Evolutionary conservation across 2,888 invertebrate species (phyloP).

Genomic region (Entomobrya proxima): DNA sequence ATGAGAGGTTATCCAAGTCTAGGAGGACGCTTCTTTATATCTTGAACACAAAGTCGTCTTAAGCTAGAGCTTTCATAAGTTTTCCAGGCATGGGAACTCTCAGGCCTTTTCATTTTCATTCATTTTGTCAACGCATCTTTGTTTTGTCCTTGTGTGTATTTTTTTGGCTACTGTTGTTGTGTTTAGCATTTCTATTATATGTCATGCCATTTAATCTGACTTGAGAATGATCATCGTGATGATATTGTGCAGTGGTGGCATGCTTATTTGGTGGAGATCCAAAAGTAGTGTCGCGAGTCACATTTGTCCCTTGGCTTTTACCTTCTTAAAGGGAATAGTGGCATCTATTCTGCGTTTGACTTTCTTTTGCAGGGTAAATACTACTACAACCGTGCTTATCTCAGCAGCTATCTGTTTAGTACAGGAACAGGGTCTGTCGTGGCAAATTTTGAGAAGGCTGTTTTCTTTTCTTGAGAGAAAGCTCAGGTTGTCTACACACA

Average conservation of each 20-base stretch:
- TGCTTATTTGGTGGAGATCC: not conserved
- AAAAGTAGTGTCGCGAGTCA: constrained; percentile 7
- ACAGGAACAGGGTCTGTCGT: not conserved
- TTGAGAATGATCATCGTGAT: constrained; percentile 22
- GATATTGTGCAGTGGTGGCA: not conserved
- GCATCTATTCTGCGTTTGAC: no score
- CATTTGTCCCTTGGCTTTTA: not conserved
- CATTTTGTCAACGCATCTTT: constrained; percentile 20
- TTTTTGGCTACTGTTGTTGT: constrained; percentile 1
- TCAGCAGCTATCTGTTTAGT: no score
- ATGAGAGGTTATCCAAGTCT: no score
- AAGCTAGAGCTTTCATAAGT: not conserved
- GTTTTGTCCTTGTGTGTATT: not conserved
- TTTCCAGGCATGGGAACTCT: not conserved
- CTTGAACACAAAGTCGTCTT: no score
- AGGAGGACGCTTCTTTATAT: no score
- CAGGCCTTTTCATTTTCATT: constrained; percentile 14
- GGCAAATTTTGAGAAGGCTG: not conserved
- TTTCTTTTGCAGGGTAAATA: no score
- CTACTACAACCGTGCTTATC: no score
- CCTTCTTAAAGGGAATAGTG: no score
- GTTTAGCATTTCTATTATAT: constrained; percentile 18
- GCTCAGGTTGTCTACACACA: no score
- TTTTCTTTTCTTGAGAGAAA: not conserved
- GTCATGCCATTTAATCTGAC: constrained; percentile 27